These are phyloP conservation scores for Cerastoderma edule DNA, from an alignment of 2,888 invertebrate species.

Conservation along the genomic window DNA sequence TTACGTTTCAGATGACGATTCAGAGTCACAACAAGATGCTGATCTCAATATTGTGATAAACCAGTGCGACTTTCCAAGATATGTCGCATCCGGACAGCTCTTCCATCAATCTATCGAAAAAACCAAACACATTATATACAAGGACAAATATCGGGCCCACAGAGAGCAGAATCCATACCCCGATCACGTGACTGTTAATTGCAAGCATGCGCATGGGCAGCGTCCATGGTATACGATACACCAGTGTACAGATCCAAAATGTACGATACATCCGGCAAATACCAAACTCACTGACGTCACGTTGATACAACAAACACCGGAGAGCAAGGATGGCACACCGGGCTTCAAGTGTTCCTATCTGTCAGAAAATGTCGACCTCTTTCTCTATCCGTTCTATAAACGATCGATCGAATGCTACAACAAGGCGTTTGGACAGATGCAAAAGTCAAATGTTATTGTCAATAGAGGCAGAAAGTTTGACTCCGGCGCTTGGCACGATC, in stretches of 20 bases:
- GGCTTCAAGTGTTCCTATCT: slow-evolving; percentile 10
- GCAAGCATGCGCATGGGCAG: neutral
- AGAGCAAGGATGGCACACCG: no score
- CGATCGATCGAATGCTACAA: slow-evolving; percentile 1
- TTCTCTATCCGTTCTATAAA: slow-evolving; percentile 5
- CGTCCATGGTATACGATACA: slow-evolving; percentile 15
- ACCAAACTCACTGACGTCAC: neutral
- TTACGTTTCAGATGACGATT: neutral
- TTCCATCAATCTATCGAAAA: slow-evolving; percentile 2
- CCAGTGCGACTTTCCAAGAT: neutral
- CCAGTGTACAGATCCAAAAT: slow-evolving; percentile 16
- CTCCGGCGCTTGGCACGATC: slow-evolving; percentile 8
- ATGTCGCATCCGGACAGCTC: neutral
- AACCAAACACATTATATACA: slow-evolving; percentile 3
- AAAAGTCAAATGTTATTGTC: neutral
- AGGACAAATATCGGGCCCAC: slow-evolving; percentile 9
- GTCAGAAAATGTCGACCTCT: neutral
- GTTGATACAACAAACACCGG: no score
- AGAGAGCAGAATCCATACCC: neutral
- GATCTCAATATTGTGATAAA: neutral
- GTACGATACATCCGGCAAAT: slow-evolving; percentile 1
- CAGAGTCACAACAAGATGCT: neutral
- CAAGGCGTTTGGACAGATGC: neutral
- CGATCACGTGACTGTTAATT: slow-evolving; percentile 1
- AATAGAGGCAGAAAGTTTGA: neutral